Conservation (phyloP, 2,797 vertebrate genomes). For the Pempheris klunzingeri region DNA sequence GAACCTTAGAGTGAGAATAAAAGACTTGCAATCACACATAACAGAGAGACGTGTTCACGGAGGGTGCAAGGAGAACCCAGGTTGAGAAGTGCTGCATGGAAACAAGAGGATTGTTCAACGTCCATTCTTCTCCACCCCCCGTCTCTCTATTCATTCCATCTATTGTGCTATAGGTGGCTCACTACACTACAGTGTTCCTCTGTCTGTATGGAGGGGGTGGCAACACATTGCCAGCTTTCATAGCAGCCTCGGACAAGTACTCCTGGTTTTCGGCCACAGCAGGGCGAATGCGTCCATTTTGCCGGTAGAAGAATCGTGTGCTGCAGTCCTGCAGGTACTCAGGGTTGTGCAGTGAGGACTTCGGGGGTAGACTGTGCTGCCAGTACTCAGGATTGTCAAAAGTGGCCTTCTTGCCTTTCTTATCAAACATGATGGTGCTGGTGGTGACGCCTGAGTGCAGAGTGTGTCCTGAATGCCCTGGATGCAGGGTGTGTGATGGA, state of each 20-base stretch:
- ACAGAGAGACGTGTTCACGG: conserved; percentile 64
- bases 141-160: conserved; percentile 41
- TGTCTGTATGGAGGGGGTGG: conserved; percentile 99
- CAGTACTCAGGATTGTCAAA: conserved; percentile 99
- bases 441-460: conserved; percentile 84
- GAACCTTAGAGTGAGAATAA: conserved; percentile 53
- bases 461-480: conserved; percentile 82
- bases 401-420: conserved; percentile 94
- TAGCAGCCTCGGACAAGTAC: conserved; percentile 97
- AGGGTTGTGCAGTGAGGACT: conserved; percentile 94
- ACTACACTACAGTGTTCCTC: conserved; percentile 98
- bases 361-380: conserved; percentile 98
- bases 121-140: conserved; percentile 48
- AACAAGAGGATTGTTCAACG: conserved; percentile 56
- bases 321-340: conserved; percentile 99
- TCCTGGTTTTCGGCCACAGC: conserved; percentile 98
- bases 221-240: conserved; percentile 96
- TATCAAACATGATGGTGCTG: conserved; percentile 86
- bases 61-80: conserved; percentile 72
- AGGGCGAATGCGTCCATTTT: conserved; percentile 97
- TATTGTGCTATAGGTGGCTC: conserved; percentile 89
- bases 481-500: conserved; percentile 84
- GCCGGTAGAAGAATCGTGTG: conserved; percentile 99
- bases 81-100: conserved; percentile 67
- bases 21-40: conserved; percentile 63